These are phyloP conservation scores for Pelobates cultripes DNA, from an alignment of 2,797 vertebrate genomes.

Conservation along the genomic window DNA sequence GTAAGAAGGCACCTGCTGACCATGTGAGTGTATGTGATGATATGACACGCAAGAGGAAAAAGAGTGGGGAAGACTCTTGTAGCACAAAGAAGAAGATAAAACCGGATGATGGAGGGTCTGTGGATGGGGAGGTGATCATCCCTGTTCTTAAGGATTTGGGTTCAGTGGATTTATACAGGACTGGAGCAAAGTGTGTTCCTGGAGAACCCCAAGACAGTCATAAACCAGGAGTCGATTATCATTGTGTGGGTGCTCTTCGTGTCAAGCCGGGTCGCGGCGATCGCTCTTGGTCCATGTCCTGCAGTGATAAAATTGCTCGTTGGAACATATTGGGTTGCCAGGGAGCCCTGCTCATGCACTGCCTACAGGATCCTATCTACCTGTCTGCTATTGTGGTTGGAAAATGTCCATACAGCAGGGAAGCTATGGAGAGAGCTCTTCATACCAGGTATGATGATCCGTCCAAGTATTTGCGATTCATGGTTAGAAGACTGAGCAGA, in stretches of 20 bases:
- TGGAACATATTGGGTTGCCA: slow-evolving; percentile 92
- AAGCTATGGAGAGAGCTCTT: slow-evolving; percentile 83
- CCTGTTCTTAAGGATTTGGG: slow-evolving; percentile 17
- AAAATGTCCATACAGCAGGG: slow-evolving; percentile 81
- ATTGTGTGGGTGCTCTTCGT: slow-evolving; percentile 80
- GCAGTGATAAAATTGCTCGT: slow-evolving; percentile 92
- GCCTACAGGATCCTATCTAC: slow-evolving; percentile 85
- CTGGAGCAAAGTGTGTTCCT: slow-evolving; percentile 90
- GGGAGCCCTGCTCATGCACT: slow-evolving; percentile 90
- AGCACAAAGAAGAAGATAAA: slow-evolving; percentile 62
- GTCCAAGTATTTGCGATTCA: no score
- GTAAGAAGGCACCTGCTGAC: slow-evolving; percentile 5
- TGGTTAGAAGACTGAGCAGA: no score
- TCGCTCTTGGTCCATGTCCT: slow-evolving; percentile 88
- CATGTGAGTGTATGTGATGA: neutral
- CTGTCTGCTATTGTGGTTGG: slow-evolving; percentile 83
- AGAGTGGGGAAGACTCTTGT: neutral
- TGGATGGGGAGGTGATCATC: neutral
- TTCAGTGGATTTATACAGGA: slow-evolving; percentile 80
- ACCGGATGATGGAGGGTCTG: neutral
- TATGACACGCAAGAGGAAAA: slow-evolving; percentile 64
- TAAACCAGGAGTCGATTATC: slow-evolving; percentile 77
- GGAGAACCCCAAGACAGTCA: slow-evolving; percentile 74
- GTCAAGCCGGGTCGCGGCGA: slow-evolving; percentile 92
- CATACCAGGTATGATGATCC: slow-evolving; percentile 68